Evolutionary conservation across 2,888 invertebrate species (phyloP).

Genomic region (Nomada fabriciana): DNA sequence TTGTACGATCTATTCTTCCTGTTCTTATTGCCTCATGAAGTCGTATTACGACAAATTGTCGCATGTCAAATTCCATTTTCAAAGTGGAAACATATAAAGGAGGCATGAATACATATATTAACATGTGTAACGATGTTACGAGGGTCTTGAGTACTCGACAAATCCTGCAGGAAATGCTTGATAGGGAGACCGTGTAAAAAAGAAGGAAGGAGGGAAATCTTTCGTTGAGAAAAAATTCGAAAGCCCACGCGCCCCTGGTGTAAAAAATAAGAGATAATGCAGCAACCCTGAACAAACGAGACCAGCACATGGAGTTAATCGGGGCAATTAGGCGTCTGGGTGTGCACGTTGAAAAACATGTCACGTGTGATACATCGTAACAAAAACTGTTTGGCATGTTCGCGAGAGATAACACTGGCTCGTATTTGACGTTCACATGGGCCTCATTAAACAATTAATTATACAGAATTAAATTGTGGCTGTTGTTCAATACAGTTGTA

Average conservation of each 20-base stretch:
- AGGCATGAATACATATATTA: background rate
- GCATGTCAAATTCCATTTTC: background rate
- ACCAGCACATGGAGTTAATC: conserved; percentile 34
- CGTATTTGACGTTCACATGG: background rate
- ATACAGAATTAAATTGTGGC: background rate
- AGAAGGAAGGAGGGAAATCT: conserved; percentile 15
- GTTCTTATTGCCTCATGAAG: too few relatives aligned
- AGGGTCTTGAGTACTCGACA: conserved; percentile 8
- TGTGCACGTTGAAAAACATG: conserved; percentile 34
- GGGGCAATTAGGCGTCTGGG: conserved; percentile 44
- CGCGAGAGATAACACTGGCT: background rate
- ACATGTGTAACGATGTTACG: conserved; percentile 2
- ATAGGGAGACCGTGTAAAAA: conserved; percentile 18
- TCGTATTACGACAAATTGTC: background rate
- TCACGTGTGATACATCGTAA: conserved; percentile 25
- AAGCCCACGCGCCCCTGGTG: conserved; percentile 12
- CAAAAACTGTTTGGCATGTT: conserved; percentile 19
- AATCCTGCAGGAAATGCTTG: conserved; percentile 32
- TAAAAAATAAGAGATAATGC: conserved; percentile 44
- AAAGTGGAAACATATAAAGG: too few relatives aligned
- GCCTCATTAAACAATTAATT: conserved; percentile 6
- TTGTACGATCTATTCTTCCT: background rate
- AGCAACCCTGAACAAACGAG: conserved; percentile 43
- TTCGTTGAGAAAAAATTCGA: background rate
- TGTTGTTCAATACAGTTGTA: background rate